phyloP scores from a whole-genome alignment of 2,113 vertebrate species.

The Peromyscus leucopus region DNA sequence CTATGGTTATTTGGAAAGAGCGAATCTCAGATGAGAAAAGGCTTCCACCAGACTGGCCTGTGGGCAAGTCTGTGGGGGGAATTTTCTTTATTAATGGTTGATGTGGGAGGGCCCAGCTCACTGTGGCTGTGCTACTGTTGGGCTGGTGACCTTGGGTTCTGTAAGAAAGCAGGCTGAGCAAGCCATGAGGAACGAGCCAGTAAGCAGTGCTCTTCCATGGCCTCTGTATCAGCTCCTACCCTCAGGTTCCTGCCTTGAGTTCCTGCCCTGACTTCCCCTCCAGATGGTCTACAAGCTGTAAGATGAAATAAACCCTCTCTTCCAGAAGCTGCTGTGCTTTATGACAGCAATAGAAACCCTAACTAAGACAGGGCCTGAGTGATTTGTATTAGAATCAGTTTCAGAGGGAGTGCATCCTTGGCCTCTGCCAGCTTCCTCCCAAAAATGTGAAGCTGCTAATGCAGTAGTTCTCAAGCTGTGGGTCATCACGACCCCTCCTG shows the following conservation, averaged over 20 bases:
- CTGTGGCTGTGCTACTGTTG: too few relatives aligned
- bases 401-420: background rate
- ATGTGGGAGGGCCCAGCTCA: background rate
- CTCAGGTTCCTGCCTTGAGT: background rate
- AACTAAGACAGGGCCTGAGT: background rate
- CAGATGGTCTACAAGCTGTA: too few relatives aligned
- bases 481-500: too few relatives aligned
- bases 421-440: conserved; percentile 25
- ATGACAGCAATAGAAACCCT: background rate
- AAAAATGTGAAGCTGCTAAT: background rate
- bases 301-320: background rate
- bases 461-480: too few relatives aligned
- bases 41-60: background rate
- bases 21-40: background rate
- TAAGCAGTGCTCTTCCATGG: background rate
- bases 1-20: background rate
- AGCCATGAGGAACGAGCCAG: background rate
- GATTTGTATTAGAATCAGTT: too few relatives aligned
- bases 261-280: background rate
- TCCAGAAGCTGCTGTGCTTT: background rate
- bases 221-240: background rate
- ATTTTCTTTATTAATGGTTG: background rate
- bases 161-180: background rate
- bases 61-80: background rate
- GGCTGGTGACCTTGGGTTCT: background rate